Evolutionary conservation across 2,797 vertebrate genomes (phyloP).

Genomic region (Pseudocheirus occidentalis): DNA sequence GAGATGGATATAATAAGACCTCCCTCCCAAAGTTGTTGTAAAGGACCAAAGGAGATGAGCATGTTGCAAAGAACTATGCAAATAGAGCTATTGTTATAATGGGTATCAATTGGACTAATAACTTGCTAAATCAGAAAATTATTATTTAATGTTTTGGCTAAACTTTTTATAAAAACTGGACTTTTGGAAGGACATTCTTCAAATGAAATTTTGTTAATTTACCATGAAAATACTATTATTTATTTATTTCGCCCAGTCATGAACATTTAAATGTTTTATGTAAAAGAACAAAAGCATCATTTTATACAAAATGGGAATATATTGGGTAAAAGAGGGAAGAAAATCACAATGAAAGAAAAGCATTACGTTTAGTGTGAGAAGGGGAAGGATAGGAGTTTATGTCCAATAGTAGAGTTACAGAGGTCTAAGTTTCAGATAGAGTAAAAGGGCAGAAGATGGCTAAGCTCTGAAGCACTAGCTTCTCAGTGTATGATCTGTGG

Average conservation of each 20-base stretch:
- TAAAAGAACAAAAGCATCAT: not conserved
- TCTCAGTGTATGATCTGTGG: no score
- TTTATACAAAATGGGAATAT: not conserved
- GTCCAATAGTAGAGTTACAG: not conserved
- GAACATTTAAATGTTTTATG: not conserved
- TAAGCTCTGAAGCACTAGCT: no score
- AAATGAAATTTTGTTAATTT: not conserved
- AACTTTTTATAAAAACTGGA: not conserved
- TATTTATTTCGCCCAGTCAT: not conserved
- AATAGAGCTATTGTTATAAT: not conserved
- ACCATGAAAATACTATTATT: not conserved
- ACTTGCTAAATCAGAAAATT: not conserved
- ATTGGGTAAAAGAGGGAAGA: not conserved
- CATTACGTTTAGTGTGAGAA: not conserved
- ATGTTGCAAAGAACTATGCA: not conserved
- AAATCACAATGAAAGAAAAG: not conserved
- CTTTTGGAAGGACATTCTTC: not conserved
- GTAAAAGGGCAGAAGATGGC: no score
- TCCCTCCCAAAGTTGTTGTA: not conserved
- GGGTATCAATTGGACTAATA: not conserved
- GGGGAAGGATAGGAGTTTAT: not conserved
- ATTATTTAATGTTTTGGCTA: not conserved
- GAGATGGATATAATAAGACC: not conserved
- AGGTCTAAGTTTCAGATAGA: not conserved
- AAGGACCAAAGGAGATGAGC: not conserved